phyloP scores from a whole-genome alignment of 2,113 vertebrate species.

The Xiphophorus hellerii region DNA sequence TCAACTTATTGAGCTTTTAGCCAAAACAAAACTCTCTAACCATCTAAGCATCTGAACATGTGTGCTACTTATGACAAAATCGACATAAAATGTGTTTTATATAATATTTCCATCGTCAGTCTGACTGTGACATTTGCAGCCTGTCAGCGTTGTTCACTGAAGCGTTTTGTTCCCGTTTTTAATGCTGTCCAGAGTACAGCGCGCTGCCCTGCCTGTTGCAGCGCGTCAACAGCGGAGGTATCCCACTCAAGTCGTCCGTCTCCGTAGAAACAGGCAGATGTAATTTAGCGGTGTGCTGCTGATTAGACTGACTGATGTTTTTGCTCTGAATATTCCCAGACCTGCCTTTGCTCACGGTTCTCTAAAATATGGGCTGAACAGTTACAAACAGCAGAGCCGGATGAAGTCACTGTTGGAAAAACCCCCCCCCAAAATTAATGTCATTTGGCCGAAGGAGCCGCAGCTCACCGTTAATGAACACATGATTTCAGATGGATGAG shows the following conservation, averaged over 20 bases:
- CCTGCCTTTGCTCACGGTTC: conserved; percentile 65
- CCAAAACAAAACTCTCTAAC: conserved; percentile 27
- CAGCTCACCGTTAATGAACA: conserved; percentile 45
- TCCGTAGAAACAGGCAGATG: conserved; percentile 58
- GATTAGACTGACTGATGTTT: conserved; percentile 67
- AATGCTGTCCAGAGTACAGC: conserved; percentile 55
- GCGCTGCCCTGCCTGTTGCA: background rate
- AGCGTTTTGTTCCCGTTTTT: conserved; percentile 44
- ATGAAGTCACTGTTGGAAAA: conserved; percentile 65
- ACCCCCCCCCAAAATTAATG: conserved; percentile 33
- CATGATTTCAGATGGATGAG: conserved; percentile 38
- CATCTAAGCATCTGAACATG: conserved; percentile 40
- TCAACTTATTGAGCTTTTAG: conserved; percentile 7
- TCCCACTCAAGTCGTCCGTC: conserved; percentile 37
- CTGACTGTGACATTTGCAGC: conserved; percentile 46
- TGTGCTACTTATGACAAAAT: conserved; percentile 46
- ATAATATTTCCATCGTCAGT: conserved; percentile 43
- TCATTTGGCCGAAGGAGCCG: conserved; percentile 51
- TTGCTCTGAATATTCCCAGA: conserved; percentile 50
- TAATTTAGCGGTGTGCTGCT: conserved; percentile 48
- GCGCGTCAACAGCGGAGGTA: conserved; percentile 29
- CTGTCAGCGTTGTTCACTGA: conserved; percentile 37
- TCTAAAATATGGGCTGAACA: conserved; percentile 63
- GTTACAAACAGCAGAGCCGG: conserved; percentile 72
- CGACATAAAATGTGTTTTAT: conserved; percentile 48